A percentile compares a stretch with the other conserved stretches of the same genome.
phyloP scores from a whole-genome alignment of 2,888 invertebrate species.

The Drosophila niveifrons region DNA sequence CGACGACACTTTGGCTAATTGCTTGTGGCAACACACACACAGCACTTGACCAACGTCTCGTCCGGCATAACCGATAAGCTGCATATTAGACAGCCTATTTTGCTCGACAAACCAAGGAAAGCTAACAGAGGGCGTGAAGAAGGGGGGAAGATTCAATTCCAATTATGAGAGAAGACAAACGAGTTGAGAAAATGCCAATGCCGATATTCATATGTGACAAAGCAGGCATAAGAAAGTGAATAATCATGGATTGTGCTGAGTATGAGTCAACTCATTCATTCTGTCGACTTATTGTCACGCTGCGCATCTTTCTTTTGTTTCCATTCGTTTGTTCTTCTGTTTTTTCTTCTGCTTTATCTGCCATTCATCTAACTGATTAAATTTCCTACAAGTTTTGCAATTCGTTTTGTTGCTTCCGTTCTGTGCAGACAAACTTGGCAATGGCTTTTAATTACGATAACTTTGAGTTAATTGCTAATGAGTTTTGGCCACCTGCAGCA shows the following conservation, averaged over 20 bases:
- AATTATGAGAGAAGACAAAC: conserved; percentile 31
- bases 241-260: conserved; percentile 14
- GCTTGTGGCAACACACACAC: conserved; percentile 57
- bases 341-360: not conserved
- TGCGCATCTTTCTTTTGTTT: not conserved
- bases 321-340: not conserved
- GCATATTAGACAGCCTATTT: conserved; percentile 47
- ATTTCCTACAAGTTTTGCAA: conserved; percentile 19
- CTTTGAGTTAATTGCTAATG: conserved; percentile 48
- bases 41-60: conserved; percentile 47
- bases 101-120: conserved; percentile 2
- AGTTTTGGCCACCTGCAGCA: conserved; percentile 25
- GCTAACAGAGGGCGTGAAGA: not conserved
- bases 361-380: conserved; percentile 26
- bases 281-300: conserved; percentile 8
- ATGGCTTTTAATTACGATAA: conserved; percentile 35
- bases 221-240: conserved; percentile 23
- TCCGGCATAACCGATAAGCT: conserved; percentile 40
- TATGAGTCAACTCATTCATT: conserved; percentile 24
- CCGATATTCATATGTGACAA: conserved; percentile 13
- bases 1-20: conserved; percentile 74
- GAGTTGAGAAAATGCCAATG: conserved; percentile 8
- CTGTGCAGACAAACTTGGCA: conserved; percentile 41
- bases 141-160: conserved; percentile 9
- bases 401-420: conserved; percentile 46